Evolutionary conservation across 2,888 invertebrate species (phyloP), one percentile per base, ranked within the genome.

Genomic region (Tetranychus piercei): DNA sequence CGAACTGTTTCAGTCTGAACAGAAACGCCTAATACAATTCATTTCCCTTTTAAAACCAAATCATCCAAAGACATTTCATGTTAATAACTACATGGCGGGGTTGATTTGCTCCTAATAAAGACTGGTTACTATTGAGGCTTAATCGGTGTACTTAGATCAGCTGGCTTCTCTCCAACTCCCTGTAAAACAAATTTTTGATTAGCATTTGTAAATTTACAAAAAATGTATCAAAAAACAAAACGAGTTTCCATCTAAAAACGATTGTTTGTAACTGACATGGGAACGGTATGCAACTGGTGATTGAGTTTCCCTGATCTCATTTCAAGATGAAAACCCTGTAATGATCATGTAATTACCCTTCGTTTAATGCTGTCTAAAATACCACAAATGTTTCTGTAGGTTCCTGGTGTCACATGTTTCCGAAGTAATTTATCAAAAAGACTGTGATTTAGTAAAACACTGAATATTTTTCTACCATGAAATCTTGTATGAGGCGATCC

Each of bases 401-500:
- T 88, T 78, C 88, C 87, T 18, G 88, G 86, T 66, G 90, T 88
- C 80, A 94, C 89, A 9, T 91, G 88, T 78, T 92, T 93, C 77
- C 88, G 85, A 71, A 95, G 83, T 80, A 89, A 85, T 78, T 87
- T 87, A 74, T 88, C 87, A 82, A 94, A 94, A 74, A 88, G 88
- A 8, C 86, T 85, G 82, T 92, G 90, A 34, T 86, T 85, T 74
- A 89, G 87, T 71, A 94, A 84, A 74, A 87, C 84, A 23, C 88
- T 86, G 80, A 94, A 89, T 78, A 94, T 87, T 74, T 87, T 86
- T 80, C 92, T 90, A 1, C 90, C 91, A 81, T 90, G 88, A 80
- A 81, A 87, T 88, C 94, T 88, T 0, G 93, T 89, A 78, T 94
- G 92, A 44, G 91, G 86, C 81, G 89, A 90, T 23, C 92, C 91